Percentiles rank a stretch among this genome's conserved stretches.
phyloP scores from a whole-genome alignment of 2,113 vertebrate genomes.

The Apistogramma diplotaenia region DNA sequence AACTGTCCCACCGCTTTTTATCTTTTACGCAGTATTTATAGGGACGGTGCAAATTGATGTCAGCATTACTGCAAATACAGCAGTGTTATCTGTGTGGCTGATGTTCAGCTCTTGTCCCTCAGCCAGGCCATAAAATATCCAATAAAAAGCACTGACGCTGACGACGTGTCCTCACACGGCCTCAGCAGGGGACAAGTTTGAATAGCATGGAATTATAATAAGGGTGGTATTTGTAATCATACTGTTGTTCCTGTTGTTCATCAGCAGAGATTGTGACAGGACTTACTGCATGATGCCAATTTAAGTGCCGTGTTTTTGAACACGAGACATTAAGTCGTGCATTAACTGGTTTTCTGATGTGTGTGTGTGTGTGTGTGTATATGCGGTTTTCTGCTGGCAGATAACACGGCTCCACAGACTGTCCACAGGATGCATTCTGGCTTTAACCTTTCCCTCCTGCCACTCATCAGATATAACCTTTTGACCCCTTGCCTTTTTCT shows the following conservation, averaged over 20 bases:
- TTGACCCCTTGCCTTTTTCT: slow-evolving; percentile 18
- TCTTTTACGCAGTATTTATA: background rate
- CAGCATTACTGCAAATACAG: background rate
- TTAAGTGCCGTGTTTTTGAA: background rate
- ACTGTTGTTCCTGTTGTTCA: background rate
- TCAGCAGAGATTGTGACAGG: background rate
- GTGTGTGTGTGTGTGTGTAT: too few relatives aligned
- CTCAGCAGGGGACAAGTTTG: background rate
- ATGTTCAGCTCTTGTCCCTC: background rate
- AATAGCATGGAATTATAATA: background rate
- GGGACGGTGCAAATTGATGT: background rate
- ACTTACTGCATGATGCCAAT: background rate
- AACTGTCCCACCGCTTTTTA: background rate
- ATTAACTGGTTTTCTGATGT: too few relatives aligned
- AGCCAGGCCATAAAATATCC: background rate
- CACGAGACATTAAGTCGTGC: background rate
- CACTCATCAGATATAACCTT: slow-evolving; percentile 28
- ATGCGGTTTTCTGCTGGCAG: background rate
- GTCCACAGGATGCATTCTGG: slow-evolving; percentile 40
- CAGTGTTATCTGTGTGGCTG: background rate
- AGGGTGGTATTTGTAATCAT: background rate
- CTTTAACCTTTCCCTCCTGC: slow-evolving; percentile 48
- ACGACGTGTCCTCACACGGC: background rate
- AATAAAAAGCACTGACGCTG: background rate
- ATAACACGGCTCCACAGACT: background rate